Evolutionary conservation across 2,888 invertebrate species (phyloP).

Genomic region (Macrophya alboannulata): DNA sequence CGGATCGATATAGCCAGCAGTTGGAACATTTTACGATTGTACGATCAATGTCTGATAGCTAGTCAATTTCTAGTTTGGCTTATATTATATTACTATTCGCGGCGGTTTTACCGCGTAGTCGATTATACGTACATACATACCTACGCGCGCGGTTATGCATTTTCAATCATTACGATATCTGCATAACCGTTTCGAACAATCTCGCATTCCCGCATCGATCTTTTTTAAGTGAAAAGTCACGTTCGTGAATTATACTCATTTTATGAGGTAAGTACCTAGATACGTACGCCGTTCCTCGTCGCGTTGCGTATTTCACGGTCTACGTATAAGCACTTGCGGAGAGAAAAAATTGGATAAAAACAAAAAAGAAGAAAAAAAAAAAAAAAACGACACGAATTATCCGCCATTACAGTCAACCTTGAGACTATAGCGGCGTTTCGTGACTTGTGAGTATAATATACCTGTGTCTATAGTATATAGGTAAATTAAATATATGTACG

Average conservation of each 20-base stretch:
- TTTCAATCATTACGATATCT: background rate
- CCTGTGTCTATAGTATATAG: background rate
- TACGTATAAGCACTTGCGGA: background rate
- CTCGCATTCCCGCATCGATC: background rate
- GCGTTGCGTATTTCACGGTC: background rate
- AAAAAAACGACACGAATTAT: constrained; percentile 8
- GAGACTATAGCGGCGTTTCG: background rate
- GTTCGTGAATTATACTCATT: background rate
- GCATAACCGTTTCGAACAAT: background rate
- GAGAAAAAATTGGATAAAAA: background rate
- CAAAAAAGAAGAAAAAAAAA: background rate
- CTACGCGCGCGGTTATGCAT: background rate
- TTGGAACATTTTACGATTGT: constrained; percentile 3
- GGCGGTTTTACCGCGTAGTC: background rate
- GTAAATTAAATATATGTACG: background rate
- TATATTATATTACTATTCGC: background rate
- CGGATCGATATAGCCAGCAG: background rate
- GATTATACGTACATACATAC: too few relatives aligned
- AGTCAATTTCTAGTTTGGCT: background rate
- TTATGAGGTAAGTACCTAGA: background rate
- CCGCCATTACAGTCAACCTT: constrained; percentile 25
- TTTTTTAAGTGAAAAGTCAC: background rate
- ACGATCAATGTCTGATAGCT: background rate
- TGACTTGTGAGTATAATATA: background rate
- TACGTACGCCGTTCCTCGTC: background rate